Evolutionary conservation across 2,113 vertebrate species (phyloP).

Genomic region (Galeopterus variegatus): DNA sequence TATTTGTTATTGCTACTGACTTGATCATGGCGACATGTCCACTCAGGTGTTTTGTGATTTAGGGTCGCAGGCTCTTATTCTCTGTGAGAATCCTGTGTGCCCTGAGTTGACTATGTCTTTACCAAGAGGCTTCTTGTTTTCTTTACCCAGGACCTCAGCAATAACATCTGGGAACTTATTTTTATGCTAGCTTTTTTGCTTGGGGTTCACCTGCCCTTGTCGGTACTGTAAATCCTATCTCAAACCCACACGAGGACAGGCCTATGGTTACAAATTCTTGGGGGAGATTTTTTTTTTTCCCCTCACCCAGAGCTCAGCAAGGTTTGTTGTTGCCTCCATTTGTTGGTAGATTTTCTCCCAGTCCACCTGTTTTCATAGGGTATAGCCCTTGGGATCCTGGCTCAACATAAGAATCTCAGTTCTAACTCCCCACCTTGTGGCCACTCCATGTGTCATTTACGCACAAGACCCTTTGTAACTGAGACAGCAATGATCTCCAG

Average conservation of each 20-base stretch:
- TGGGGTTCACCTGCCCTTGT: background rate
- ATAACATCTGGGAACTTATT: background rate
- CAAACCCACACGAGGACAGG: background rate
- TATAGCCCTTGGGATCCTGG: background rate
- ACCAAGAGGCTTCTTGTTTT: background rate
- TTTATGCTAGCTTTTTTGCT: constrained; percentile 32
- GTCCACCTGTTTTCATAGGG: background rate
- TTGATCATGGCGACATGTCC: background rate
- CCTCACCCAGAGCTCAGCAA: background rate
- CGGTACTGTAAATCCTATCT: background rate
- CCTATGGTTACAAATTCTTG: background rate
- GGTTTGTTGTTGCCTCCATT: background rate
- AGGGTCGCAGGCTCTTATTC: background rate
- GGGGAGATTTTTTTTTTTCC: background rate
- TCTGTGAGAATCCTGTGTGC: background rate
- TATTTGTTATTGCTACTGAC: background rate
- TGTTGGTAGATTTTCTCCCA: background rate
- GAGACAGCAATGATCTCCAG: background rate
- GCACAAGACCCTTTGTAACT: background rate
- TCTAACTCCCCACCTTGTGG: background rate
- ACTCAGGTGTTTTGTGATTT: background rate
- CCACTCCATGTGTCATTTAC: background rate
- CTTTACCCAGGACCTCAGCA: background rate
- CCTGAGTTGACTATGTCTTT: background rate
- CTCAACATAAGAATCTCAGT: constrained; percentile 7